phyloP scores from a whole-genome alignment of 2,888 invertebrate genomes.

The Stenotaenia linearis region DNA sequence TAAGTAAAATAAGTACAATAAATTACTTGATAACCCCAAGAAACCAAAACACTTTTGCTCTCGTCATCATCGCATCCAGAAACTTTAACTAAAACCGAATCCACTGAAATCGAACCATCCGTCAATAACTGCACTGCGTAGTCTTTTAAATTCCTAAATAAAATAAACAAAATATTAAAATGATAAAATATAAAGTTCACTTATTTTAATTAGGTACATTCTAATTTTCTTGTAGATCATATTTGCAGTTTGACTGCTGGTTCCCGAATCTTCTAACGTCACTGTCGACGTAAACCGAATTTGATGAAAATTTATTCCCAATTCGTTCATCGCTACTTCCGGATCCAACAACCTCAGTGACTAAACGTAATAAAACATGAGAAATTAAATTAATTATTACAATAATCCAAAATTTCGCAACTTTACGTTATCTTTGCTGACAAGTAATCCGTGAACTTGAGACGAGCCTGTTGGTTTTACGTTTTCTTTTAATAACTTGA shows the following conservation, averaged over 20 bases:
- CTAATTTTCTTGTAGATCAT: slow-evolving; percentile 68
- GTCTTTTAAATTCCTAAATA: slow-evolving; percentile 60
- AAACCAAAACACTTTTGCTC: slow-evolving; percentile 80
- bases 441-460: slow-evolving; percentile 74
- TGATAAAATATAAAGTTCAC: slow-evolving; percentile 27
- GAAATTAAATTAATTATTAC: no score
- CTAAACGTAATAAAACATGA: slow-evolving; percentile 1
- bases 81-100: slow-evolving; percentile 85
- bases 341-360: slow-evolving; percentile 59
- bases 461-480: background rate
- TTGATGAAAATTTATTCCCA: slow-evolving; percentile 70
- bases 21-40: slow-evolving; percentile 76
- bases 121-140: slow-evolving; percentile 74
- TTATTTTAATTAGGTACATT: slow-evolving; percentile 49
- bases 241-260: slow-evolving; percentile 69
- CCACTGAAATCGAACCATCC: slow-evolving; percentile 72
- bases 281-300: slow-evolving; percentile 77
- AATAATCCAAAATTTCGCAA: background rate
- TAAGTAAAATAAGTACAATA: background rate
- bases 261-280: slow-evolving; percentile 71
- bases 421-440: slow-evolving; percentile 71
- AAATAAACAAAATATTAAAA: background rate
- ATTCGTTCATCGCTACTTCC: slow-evolving; percentile 78
- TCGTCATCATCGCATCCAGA: slow-evolving; percentile 73
- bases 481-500: slow-evolving; percentile 45